Percentiles rank a stretch among this genome's conserved stretches.
Conservation (phyloP, 2,797 vertebrate genomes). For the Cetoscarus ocellatus region DNA sequence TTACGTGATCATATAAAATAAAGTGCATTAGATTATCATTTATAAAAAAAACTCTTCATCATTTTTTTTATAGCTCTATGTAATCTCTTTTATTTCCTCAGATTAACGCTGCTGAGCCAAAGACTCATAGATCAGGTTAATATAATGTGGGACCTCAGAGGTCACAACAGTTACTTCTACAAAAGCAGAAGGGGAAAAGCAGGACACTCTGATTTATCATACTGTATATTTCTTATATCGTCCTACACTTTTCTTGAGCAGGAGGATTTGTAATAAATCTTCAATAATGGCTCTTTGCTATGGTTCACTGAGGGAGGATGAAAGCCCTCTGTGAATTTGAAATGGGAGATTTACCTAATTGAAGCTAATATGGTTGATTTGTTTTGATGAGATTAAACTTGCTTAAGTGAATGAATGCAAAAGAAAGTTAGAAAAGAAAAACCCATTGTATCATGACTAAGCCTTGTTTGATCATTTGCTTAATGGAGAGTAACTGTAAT, state of each 20-base stretch:
- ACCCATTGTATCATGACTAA: slow-evolving; percentile 47
- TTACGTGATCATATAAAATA: slow-evolving; percentile 34
- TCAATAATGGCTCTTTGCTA: slow-evolving; percentile 57
- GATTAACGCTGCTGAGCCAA: slow-evolving; percentile 47
- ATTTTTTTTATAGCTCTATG: slow-evolving; percentile 41
- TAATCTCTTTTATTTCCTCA: slow-evolving; percentile 43
- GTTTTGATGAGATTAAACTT: slow-evolving; percentile 74
- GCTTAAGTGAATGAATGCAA: slow-evolving; percentile 58
- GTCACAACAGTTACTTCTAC: slow-evolving; percentile 23
- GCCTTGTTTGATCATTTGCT: slow-evolving; percentile 58
- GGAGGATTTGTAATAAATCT: slow-evolving; percentile 60
- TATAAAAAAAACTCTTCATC: slow-evolving; percentile 40
- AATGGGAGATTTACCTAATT: slow-evolving; percentile 67
- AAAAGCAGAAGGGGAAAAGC: slow-evolving; percentile 21
- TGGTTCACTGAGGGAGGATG: slow-evolving; percentile 37
- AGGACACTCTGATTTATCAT: slow-evolving; percentile 49
- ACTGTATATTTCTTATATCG: slow-evolving; percentile 32
- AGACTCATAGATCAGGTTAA: slow-evolving; percentile 70
- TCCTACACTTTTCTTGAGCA: slow-evolving; percentile 43
- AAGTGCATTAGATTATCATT: slow-evolving; percentile 55
- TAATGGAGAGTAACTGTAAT: slow-evolving; percentile 56
- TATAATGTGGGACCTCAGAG: slow-evolving; percentile 55
- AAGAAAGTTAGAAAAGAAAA: slow-evolving; percentile 46
- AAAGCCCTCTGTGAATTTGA: slow-evolving; percentile 45
- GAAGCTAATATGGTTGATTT: slow-evolving; percentile 69